A percentile compares a stretch with the other conserved stretches of the same genome.
phyloP scores from a whole-genome alignment of 2,888 invertebrate species.

The Nephrocerus scutellatus region DNA sequence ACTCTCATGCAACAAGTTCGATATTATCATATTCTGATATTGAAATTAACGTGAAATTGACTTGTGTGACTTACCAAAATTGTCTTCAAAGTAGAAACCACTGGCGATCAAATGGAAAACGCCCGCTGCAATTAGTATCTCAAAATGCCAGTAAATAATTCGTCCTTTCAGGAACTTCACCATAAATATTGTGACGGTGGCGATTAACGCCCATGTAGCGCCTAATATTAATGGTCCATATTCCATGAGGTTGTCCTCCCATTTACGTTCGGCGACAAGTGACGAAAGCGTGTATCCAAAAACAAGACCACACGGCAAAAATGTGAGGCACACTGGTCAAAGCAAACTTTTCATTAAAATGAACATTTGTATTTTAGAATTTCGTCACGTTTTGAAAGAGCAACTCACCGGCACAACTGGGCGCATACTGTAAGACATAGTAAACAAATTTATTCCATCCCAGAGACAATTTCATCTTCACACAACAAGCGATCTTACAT shows the following conservation, averaged over 20 bases:
- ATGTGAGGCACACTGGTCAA: conserved; percentile 32
- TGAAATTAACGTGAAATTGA: neutral
- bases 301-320: conserved; percentile 38
- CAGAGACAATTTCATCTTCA: too few relatives aligned
- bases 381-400: neutral
- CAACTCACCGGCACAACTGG: conserved; percentile 36
- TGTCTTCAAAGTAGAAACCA: conserved; percentile 39
- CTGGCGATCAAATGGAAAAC: conserved; percentile 36
- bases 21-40: neutral
- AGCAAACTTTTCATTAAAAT: conserved; percentile 12
- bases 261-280: conserved; percentile 33
- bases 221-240: conserved; percentile 41
- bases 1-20: too few relatives aligned
- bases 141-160: conserved; percentile 38
- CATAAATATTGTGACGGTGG: conserved; percentile 28
- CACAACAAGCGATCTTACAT: too few relatives aligned
- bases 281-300: conserved; percentile 40
- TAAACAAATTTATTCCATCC: conserved; percentile 31
- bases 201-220: conserved; percentile 28
- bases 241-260: conserved; percentile 23
- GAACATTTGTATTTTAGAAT: conserved; percentile 3
- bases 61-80: conserved; percentile 31
- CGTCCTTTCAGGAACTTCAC: conserved; percentile 33
- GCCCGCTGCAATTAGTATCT: conserved; percentile 29
- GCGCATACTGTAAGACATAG: conserved; percentile 34